phyloP scores from a whole-genome alignment of 2,888 invertebrate species.

The Germaria angustata region DNA sequence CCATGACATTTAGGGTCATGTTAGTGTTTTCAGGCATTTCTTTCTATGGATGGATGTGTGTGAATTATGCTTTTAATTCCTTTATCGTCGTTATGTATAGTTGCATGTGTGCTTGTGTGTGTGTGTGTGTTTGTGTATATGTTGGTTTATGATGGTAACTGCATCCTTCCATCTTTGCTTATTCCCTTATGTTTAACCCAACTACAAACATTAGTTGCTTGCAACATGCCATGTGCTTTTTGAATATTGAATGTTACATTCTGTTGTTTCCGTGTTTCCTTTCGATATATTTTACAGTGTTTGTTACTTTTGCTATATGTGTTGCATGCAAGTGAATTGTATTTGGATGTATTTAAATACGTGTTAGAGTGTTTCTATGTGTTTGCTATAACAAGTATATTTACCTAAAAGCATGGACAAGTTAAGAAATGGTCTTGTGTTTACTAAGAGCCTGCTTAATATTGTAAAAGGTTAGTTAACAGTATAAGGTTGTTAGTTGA shows the following conservation, averaged over 20 bases:
- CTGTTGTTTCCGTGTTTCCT: conserved; percentile 29
- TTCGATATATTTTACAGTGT: conserved; percentile 27
- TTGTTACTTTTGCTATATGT: background rate
- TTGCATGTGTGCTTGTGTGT: background rate
- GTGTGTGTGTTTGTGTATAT: background rate
- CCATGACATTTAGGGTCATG: conserved; percentile 77
- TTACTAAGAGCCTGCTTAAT: conserved; percentile 42
- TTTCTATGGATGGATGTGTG: background rate
- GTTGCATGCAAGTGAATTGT: background rate
- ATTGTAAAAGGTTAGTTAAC: conserved; percentile 57
- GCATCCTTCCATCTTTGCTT: background rate
- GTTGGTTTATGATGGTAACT: background rate
- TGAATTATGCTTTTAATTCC: background rate
- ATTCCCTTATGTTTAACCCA: background rate
- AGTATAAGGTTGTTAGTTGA: conserved; percentile 12
- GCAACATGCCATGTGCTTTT: background rate
- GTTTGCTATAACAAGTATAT: background rate
- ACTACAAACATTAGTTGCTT: conserved; percentile 28
- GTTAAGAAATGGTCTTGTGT: conserved; percentile 15
- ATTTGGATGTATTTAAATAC: conserved; percentile 7
- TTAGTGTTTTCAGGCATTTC: conserved; percentile 35
- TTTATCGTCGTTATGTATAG: background rate
- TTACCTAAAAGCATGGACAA: background rate
- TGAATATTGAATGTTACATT: conserved; percentile 24
- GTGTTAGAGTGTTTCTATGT: background rate